These are phyloP conservation scores for Caenorhabditis briggsae DNA, from an alignment of 1,140 invertebrate species.

Conservation along the genomic window DNA sequence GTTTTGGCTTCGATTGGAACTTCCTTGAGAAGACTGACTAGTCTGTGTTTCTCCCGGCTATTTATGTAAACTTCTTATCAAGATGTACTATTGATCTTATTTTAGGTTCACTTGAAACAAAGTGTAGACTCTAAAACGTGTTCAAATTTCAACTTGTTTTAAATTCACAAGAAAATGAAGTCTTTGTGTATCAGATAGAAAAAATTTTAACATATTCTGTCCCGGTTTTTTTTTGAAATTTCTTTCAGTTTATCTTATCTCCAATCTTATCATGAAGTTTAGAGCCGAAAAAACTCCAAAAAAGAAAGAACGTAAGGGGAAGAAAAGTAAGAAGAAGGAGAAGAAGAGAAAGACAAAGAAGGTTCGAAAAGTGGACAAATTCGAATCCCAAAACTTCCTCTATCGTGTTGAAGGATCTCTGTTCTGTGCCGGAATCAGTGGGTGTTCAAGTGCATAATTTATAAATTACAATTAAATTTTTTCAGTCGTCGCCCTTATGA, in stretches of 20 bases:
- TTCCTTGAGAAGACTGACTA: neutral
- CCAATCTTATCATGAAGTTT: neutral
- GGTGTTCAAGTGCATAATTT: neutral
- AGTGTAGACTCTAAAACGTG: too few relatives aligned
- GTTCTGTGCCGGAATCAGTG: constrained; percentile 26
- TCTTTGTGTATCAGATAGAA: too few relatives aligned
- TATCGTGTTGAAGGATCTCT: constrained; percentile 26
- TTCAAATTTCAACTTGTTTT: too few relatives aligned
- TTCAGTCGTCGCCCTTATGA: constrained; percentile 6
- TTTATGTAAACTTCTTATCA: neutral
- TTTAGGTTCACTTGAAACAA: too few relatives aligned
- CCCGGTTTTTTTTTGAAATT: neutral
- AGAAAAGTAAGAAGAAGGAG: constrained; percentile 32
- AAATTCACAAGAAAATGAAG: too few relatives aligned
- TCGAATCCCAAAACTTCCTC: constrained; percentile 21
- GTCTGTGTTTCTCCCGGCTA: neutral
- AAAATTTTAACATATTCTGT: neutral
- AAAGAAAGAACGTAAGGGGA: constrained; percentile 5
- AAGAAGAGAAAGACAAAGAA: neutral
- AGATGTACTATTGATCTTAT: neutral
- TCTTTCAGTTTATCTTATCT: constrained; percentile 3
- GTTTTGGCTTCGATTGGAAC: constrained; percentile 14
- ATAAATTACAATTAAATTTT: neutral
- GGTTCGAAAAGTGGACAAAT: constrained; percentile 3
- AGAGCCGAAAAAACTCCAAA: too few relatives aligned